phyloP scores from a whole-genome alignment of 1,140 invertebrate species.

The Drosophila gunungcola region DNA sequence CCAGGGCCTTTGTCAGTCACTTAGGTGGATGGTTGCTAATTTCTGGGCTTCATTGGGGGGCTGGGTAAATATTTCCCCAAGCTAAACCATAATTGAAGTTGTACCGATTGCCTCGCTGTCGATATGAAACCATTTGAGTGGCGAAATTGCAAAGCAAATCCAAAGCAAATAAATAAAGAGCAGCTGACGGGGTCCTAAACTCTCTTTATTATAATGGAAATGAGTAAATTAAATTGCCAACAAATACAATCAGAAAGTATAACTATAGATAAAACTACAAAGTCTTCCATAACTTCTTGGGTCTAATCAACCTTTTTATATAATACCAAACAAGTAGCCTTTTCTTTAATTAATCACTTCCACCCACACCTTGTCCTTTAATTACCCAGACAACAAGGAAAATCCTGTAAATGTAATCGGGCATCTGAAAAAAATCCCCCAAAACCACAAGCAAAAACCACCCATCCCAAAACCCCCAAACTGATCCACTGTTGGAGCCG shows the following conservation, averaged over 20 bases:
- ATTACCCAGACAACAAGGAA: slow-evolving; percentile 3
- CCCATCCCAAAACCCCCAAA: not conserved
- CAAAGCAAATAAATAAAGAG: not conserved
- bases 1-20: not conserved
- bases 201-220: not conserved
- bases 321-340: no score
- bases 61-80: slow-evolving; percentile 14
- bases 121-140: slow-evolving; percentile 49
- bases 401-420: slow-evolving; percentile 32
- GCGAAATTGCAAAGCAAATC: not conserved
- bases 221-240: no score
- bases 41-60: not conserved
- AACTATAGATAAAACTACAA: no score
- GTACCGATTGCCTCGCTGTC: slow-evolving; percentile 12
- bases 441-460: slow-evolving; percentile 5
- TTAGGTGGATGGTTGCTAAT: slow-evolving; percentile 10
- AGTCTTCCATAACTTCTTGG: no score
- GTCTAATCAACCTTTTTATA: no score
- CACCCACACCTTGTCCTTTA: not conserved
- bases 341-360: no score
- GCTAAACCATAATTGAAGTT: slow-evolving; percentile 15
- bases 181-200: not conserved
- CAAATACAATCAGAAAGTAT: no score
- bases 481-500: slow-evolving; percentile 3
- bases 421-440: slow-evolving; percentile 3